Conservation (phyloP, 2,113 vertebrate genomes). For the Dromaius novaehollandiae region DNA sequence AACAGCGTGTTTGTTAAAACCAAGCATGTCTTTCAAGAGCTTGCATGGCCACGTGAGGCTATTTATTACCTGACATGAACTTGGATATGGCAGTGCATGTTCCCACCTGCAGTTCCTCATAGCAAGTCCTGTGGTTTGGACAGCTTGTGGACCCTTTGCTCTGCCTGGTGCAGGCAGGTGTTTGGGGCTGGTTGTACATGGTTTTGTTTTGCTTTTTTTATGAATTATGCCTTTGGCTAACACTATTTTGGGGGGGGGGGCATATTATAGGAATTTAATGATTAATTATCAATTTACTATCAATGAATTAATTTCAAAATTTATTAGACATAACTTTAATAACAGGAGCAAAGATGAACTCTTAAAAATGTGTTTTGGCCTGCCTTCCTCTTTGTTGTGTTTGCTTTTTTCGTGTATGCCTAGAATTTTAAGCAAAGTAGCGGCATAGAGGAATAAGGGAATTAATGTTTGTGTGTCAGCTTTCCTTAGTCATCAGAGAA, state of each 20-base stretch:
- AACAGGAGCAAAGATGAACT: not conserved
- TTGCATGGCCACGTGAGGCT: too few relatives aligned
- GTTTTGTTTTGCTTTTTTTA: too few relatives aligned
- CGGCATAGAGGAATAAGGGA: not conserved
- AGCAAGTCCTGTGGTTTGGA: not conserved
- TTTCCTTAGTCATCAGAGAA: not conserved
- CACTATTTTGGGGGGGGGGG: too few relatives aligned
- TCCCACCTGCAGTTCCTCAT: not conserved
- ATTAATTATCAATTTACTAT: not conserved
- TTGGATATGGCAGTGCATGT: too few relatives aligned
- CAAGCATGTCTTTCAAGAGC: too few relatives aligned
- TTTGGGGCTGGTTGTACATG: not conserved
- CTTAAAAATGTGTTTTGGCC: not conserved
- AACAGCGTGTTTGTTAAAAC: not conserved
- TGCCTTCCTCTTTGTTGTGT: not conserved
- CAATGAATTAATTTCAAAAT: not conserved
- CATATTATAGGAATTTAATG: not conserved
- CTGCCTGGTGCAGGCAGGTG: not conserved
- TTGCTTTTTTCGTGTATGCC: not conserved
- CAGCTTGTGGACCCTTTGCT: not conserved
- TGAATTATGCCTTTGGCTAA: not conserved
- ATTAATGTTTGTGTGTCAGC: not conserved
- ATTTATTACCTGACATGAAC: too few relatives aligned
- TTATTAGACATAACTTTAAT: not conserved
- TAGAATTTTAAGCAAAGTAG: not conserved